A percentile compares a stretch with the other conserved stretches of the same genome.
phyloP scores from a whole-genome alignment of 2,888 invertebrate genomes.

The Chymomyza fuscimana region DNA sequence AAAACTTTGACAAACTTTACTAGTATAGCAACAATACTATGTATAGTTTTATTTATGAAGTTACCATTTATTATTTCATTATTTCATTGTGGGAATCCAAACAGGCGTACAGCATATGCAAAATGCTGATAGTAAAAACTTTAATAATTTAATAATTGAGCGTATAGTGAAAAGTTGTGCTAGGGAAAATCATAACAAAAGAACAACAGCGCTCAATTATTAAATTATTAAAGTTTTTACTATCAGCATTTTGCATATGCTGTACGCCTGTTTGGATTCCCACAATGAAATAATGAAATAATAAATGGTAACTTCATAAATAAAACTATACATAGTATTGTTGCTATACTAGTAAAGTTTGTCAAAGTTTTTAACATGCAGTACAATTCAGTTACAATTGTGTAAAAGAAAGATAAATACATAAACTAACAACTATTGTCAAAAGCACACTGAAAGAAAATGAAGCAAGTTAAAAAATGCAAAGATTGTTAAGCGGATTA shows the following conservation, averaged over 20 bases:
- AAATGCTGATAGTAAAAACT: constrained; percentile 30
- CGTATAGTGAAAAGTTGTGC: constrained; percentile 18
- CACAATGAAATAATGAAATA: constrained; percentile 70
- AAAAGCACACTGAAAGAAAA: constrained; percentile 23
- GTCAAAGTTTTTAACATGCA: constrained; percentile 40
- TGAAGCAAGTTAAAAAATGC: not conserved
- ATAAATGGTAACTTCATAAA: constrained; percentile 48
- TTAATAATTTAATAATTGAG: constrained; percentile 39
- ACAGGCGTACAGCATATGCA: constrained; percentile 45
- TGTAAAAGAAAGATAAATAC: constrained; percentile 17
- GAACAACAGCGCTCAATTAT: constrained; percentile 32
- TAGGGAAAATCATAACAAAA: constrained; percentile 18
- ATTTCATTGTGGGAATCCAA: constrained; percentile 64
- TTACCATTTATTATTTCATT: too few species aligned
- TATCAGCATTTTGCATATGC: constrained; percentile 27
- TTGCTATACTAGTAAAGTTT: constrained; percentile 39
- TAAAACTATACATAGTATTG: constrained; percentile 19
- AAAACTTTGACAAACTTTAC: constrained; percentile 51
- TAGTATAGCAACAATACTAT: constrained; percentile 23
- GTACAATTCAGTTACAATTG: constrained; percentile 26
- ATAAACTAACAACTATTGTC: not conserved
- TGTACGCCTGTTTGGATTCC: constrained; percentile 52
- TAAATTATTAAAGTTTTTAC: constrained; percentile 45
- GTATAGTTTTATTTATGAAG: constrained; percentile 32
- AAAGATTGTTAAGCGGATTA: too few species aligned